Conservation (phyloP, 2,888 invertebrate genomes). For the Drosophila vallismaia region DNA sequence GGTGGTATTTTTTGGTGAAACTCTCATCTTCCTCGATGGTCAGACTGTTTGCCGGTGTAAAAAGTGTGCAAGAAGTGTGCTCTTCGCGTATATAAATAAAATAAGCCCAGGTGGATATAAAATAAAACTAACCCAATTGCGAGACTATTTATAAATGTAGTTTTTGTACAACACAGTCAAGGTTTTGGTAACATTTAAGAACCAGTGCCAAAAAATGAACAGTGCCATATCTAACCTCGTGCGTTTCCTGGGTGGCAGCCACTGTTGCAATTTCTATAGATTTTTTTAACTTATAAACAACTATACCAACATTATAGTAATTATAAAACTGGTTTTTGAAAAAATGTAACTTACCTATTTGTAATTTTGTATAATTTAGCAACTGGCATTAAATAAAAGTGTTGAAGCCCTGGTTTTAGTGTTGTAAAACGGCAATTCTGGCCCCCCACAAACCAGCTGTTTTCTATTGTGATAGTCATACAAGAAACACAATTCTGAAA, state of each 20-base stretch:
- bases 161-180: not conserved
- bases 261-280: not conserved
- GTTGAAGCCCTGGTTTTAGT: conserved; percentile 31
- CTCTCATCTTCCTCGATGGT: conserved; percentile 10
- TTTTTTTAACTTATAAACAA: not conserved
- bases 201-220: not conserved
- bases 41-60: conserved; percentile 51
- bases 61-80: conserved; percentile 37
- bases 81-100: conserved; percentile 22
- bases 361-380: not conserved
- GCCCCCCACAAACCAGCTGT: conserved; percentile 52
- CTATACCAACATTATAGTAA: too few relatives aligned
- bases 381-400: not conserved
- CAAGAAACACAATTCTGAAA: conserved; percentile 1
- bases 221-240: conserved; percentile 13
- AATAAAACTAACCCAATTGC: conserved; percentile 13
- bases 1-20: not conserved
- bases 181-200: too few relatives aligned
- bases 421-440: conserved; percentile 22
- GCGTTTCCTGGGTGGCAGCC: conserved; percentile 17
- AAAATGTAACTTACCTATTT: not conserved
- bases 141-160: conserved; percentile 5
- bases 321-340: too few relatives aligned
- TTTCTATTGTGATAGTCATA: conserved; percentile 48
- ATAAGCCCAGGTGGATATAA: conserved; percentile 30